Base-by-base conservation (phyloP, 2,888 invertebrate species). In the Campoplex capitator region DNA sequence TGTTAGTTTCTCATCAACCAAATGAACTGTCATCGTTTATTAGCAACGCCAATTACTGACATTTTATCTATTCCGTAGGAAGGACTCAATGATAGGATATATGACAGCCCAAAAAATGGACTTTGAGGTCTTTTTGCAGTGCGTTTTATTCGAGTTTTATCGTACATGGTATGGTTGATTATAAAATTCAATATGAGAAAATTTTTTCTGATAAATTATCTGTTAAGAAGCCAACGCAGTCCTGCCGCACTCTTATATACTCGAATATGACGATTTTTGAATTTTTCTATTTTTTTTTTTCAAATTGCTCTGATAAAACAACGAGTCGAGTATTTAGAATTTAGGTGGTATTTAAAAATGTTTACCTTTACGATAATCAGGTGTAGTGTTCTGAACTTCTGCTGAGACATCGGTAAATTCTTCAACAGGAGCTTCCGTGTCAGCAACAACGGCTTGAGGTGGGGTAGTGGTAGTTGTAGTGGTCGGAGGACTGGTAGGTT, bases 311-410 rank as follows among this genome's bases (percentile, higher is more conserved):
- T 1, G 0, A 38, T 6, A 6, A 38, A 38, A 6, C 6, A 6
- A 38, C 38, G 38, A 38, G 38, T 38, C 38, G 6, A 38, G 6
- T 4, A 38, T 4, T 4, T 38, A 6, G 38, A 38, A 38, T 38
- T 38, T 1, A 3, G 1, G 38, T 4, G 6, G 38, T 4, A 4
- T 38, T 38, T 38, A 4, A 4, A 6, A 6, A 38, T 38, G 4
- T 3, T 70, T 90, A 94, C 94, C 92, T 78, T 90, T 88, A 54
- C 93, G 92, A 87, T 91, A 93, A 83, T 93, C 91, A 2, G 91
- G 94, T n/a, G 89, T 88, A 45, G 93, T 91, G 2, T 95, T 95
- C 71, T 94, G 95, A 1, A 95, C 95, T 2, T 86, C 90, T 4
- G 88, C 83, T 4, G 87, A 88, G 4, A 73, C 76, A 7, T 87